Percentiles rank a stretch among this genome's conserved stretches.
Conservation (phyloP, 2,888 invertebrate species). For the Marronus borbonicus region DNA sequence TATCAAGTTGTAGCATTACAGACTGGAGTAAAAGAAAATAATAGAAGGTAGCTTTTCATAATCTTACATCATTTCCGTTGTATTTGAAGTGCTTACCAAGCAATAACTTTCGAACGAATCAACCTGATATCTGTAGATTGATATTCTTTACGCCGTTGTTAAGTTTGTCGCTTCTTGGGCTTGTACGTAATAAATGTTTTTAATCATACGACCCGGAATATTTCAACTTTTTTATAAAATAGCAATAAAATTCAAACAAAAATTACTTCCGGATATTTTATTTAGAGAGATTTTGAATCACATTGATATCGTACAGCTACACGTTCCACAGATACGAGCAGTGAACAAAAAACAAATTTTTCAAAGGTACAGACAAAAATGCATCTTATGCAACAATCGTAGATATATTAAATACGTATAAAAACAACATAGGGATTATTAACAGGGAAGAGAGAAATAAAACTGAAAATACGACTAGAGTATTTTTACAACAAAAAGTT, state of each 20-base stretch:
- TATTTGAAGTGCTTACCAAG: too few species aligned
- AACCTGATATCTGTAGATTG: too few species aligned
- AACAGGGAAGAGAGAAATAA: background rate
- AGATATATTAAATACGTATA: constrained; percentile 20
- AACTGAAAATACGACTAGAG: constrained; percentile 41
- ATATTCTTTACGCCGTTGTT: too few species aligned
- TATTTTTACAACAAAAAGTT: constrained; percentile 26
- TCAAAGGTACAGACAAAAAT: constrained; percentile 21
- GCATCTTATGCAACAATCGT: constrained; percentile 38
- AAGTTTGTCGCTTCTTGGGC: too few species aligned
- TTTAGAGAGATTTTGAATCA: constrained; percentile 50
- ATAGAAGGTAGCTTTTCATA: too few species aligned
- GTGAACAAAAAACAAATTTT: constrained; percentile 24
- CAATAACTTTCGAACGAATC: too few species aligned
- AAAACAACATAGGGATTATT: constrained; percentile 13
- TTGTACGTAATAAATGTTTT: too few species aligned
- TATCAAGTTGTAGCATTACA: too few species aligned
- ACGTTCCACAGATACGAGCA: constrained; percentile 44
- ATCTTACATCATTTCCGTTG: too few species aligned
- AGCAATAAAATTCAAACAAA: background rate
- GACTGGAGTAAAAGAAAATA: too few species aligned
- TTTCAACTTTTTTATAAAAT: too few species aligned
- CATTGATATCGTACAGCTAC: constrained; percentile 48
- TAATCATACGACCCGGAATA: too few species aligned
- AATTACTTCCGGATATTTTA: constrained; percentile 41